Evolutionary conservation across 2,888 invertebrate genomes (phyloP).

Genomic region (Disparrhopalites patrizii): DNA sequence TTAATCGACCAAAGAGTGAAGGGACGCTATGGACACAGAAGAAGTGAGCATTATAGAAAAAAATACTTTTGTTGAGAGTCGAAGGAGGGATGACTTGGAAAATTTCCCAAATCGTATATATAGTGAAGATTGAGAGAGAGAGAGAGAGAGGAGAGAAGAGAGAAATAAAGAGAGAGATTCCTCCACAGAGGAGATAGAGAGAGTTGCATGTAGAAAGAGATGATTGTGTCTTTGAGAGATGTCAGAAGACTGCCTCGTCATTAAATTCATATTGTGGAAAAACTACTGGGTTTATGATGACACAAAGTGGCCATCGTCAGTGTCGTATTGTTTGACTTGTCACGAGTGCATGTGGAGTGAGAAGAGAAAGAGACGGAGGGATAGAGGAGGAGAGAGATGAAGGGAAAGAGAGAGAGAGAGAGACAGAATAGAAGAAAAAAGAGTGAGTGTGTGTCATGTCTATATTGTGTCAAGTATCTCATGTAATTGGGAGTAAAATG

Average conservation of each 20-base stretch:
- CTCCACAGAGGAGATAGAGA: too few relatives aligned
- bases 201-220: neutral
- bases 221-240: constrained; percentile 7
- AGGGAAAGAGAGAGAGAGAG: constrained; percentile 11
- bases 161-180: too few relatives aligned
- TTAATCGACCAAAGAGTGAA: too few relatives aligned
- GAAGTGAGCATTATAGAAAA: neutral
- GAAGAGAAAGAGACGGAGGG: neutral
- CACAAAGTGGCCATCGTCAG: constrained; percentile 32
- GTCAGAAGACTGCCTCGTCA: constrained; percentile 29
- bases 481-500: constrained; percentile 28
- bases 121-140: neutral
- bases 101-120: neutral
- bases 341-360: constrained; percentile 12
- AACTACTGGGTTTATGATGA: constrained; percentile 29
- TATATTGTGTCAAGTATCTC: constrained; percentile 27
- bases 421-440: constrained; percentile 7
- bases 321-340: constrained; percentile 31
- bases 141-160: neutral
- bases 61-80: neutral
- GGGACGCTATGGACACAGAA: neutral
- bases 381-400: neutral
- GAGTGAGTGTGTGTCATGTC: constrained; percentile 26
- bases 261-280: constrained; percentile 12
- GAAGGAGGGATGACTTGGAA: neutral